These are phyloP conservation scores for Leptopilina syphax DNA, from an alignment of 2,888 invertebrate species.

Conservation along the genomic window DNA sequence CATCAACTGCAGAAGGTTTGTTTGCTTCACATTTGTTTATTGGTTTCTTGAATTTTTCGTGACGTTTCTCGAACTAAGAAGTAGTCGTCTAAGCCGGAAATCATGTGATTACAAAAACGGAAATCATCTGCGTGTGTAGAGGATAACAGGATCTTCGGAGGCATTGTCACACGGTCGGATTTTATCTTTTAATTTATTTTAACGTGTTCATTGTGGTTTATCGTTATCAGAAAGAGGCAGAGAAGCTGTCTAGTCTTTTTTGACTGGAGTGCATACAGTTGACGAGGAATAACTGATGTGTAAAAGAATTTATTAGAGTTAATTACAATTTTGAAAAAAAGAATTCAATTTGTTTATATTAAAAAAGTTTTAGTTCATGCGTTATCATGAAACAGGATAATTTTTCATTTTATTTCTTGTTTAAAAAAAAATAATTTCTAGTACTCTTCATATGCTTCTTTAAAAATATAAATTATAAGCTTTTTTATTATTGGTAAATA, in stretches of 20 bases:
- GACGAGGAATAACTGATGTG: neutral
- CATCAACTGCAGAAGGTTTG: constrained; percentile 12
- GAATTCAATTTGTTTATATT: too few species aligned
- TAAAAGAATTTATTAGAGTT: neutral
- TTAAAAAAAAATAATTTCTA: neutral
- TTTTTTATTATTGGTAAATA: too few species aligned
- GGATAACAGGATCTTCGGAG: constrained; percentile 3
- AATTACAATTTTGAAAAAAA: too few species aligned
- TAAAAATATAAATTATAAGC: neutral
- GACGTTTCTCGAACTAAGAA: neutral
- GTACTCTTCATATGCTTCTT: neutral
- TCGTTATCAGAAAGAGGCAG: constrained; percentile 12
- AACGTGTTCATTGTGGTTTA: constrained; percentile 1
- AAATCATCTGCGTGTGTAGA: constrained; percentile 1
- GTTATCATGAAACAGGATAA: too few species aligned
- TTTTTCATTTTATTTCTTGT: neutral
- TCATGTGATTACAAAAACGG: constrained; percentile 29
- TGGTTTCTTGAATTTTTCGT: constrained; percentile 4
- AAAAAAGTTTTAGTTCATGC: too few species aligned
- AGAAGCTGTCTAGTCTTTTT: too few species aligned
- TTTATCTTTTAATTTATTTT: constrained; percentile 14
- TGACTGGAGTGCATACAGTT: too few species aligned
- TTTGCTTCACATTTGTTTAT: constrained; percentile 20
- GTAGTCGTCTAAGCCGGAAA: constrained; percentile 9
- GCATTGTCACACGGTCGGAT: constrained; percentile 7